These are phyloP conservation scores for Spea hammondii DNA, from an alignment of 2,797 vertebrate species.

Conservation along the genomic window DNA sequence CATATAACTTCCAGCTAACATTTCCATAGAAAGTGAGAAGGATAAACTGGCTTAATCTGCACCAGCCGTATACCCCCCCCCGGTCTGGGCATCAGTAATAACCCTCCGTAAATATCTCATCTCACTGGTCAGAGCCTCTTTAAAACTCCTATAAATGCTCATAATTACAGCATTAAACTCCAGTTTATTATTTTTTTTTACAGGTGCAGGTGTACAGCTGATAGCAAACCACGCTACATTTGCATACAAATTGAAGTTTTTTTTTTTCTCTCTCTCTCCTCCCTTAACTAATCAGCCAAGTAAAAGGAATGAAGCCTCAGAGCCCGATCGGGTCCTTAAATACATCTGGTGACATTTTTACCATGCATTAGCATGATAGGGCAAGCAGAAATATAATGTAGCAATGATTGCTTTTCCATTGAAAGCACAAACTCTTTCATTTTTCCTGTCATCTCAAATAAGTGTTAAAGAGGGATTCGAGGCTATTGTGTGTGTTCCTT, in stretches of 20 bases:
- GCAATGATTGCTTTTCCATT: slow-evolving; percentile 99
- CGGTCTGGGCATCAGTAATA: slow-evolving; percentile 72
- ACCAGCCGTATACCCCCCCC: slow-evolving; percentile 50
- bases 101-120: slow-evolving; percentile 73
- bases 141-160: slow-evolving; percentile 95
- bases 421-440: slow-evolving; percentile 99
- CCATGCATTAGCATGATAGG: slow-evolving; percentile 99
- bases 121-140: slow-evolving; percentile 70
- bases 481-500: slow-evolving; percentile 97
- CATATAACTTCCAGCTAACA: slow-evolving; percentile 44
- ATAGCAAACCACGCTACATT: slow-evolving; percentile 97
- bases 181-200: slow-evolving; percentile 99
- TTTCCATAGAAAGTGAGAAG: slow-evolving; percentile 44
- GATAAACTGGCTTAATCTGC: slow-evolving; percentile 46
- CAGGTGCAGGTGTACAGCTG: slow-evolving; percentile 96
- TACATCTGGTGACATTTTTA: slow-evolving; percentile 99
- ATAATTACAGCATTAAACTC: slow-evolving; percentile 99
- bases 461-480: slow-evolving; percentile 99
- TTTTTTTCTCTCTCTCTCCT: slow-evolving; percentile 59
- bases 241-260: slow-evolving; percentile 99
- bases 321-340: slow-evolving; percentile 99
- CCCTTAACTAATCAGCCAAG: slow-evolving; percentile 94
- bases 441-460: slow-evolving; percentile 99
- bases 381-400: slow-evolving; percentile 99
- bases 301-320: slow-evolving; percentile 99